Evolutionary conservation across 2,113 vertebrate species (phyloP).

Genomic region (Gallinago paraguaiae): DNA sequence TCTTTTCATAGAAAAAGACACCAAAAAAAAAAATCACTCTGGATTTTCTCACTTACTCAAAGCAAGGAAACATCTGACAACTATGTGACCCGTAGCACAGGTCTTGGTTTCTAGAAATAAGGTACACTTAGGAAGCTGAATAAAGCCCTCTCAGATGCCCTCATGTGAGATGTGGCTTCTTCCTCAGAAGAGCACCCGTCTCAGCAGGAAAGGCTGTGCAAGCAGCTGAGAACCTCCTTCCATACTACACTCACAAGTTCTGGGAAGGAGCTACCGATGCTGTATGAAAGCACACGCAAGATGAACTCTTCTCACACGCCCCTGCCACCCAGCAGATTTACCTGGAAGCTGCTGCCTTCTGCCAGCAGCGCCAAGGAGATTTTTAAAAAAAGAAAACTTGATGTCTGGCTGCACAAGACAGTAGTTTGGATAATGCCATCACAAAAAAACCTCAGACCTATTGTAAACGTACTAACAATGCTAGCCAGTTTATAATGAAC

Average conservation of each 20-base stretch:
- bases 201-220: neutral
- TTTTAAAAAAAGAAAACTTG: neutral
- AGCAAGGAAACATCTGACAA: neutral
- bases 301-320: neutral
- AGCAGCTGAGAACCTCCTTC: neutral
- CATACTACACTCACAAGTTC: rapidly evolving
- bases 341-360: neutral
- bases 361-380: neutral
- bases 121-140: neutral
- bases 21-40: neutral
- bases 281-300: rapidly evolving
- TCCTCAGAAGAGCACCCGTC: neutral
- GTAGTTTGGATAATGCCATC: neutral
- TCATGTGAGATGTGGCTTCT: neutral
- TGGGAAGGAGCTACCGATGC: neutral
- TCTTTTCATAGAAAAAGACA: neutral
- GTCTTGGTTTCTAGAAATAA: neutral
- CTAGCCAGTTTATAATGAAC: neutral
- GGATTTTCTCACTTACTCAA: neutral
- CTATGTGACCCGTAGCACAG: rapidly evolving
- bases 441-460: neutral
- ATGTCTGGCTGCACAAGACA: neutral
- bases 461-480: neutral
- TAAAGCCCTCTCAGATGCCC: neutral
- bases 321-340: neutral